Evolutionary conservation across 2,888 invertebrate genomes (phyloP), one percentile per base, ranked within the genome.

Genomic region (Anorthoa munda): DNA sequence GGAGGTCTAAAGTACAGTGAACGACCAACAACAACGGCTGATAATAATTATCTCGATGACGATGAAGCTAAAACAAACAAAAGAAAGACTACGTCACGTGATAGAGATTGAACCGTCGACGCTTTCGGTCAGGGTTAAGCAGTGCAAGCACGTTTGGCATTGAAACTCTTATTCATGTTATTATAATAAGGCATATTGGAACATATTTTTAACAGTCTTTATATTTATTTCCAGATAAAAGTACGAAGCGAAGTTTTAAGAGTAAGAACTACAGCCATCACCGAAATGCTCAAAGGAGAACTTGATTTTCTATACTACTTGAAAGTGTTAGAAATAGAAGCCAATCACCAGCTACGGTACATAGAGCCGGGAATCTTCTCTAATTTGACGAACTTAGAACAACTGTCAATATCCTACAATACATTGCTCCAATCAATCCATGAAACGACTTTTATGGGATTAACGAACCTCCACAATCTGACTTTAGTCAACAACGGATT

Each of bases 401-500:
- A 96, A 66, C 87, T 97, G 15, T 97, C 97, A 0, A 96, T 97
- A 84, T 97, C 97, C 0, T 97, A 96, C 84, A 97, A 97, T 83
- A 93, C 94, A 2, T 91, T 94, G 15, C 90, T 97, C 4, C 91
- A 87, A 39, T 86, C 88, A 9, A 92, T 97, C n/a, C 91, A 95
- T 31, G 88, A 91, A 39, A 89, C 92, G 46, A 93, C 94, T 1
- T 97, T 97, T 84, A 89, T 92, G 63, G 97, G 97, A 3, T 90
- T 97, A 53, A 85, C 80, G 0, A 97, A 95, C 77, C 93, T 97
- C 21, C 89, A 90, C 61, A 95, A 95, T 77, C 88, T 97, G 59
- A 95, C 93, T 66, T 88, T 97, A 82, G 94, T 96, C 11, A 97
- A 97, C 84, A 97, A 97, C 83, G 97, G 96, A 39, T 97, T 97